phyloP scores from a whole-genome alignment of 2,888 invertebrate species.

The Harmothoe impar region DNA sequence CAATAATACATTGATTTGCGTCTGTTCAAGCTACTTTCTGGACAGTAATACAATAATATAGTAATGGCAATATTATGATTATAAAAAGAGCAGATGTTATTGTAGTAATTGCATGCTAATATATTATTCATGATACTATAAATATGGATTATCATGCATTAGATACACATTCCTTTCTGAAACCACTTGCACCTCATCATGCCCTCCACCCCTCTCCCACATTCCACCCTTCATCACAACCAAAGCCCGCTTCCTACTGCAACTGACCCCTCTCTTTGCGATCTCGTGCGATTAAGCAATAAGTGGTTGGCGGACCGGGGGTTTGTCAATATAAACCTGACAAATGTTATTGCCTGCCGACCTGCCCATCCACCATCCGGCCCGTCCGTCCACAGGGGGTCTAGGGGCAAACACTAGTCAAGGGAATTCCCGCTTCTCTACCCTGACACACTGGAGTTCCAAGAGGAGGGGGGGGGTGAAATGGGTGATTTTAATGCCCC shows the following conservation, averaged over 20 bases:
- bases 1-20: too few species aligned
- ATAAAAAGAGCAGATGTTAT: too few species aligned
- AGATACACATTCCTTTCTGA: too few species aligned
- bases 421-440: background rate
- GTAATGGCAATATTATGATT: too few species aligned
- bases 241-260: background rate
- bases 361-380: constrained; percentile 3
- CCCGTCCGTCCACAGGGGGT: background rate
- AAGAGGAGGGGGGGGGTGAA: background rate
- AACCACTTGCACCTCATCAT: too few species aligned
- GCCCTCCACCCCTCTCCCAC: too few species aligned
- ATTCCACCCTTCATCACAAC: background rate
- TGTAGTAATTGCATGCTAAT: too few species aligned
- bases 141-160: too few species aligned
- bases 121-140: too few species aligned
- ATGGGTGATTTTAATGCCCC: too few species aligned
- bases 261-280: background rate
- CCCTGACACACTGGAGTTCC: background rate
- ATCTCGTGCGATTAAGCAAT: constrained; percentile 39
- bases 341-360: constrained; percentile 39
- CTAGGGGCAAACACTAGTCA: background rate
- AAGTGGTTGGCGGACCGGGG: background rate
- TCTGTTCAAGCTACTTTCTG: too few species aligned
- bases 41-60: too few species aligned
- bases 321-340: constrained; percentile 42